These are phyloP conservation scores for Ferdinandea cuprea DNA, from an alignment of 2,888 invertebrate genomes.

Conservation along the genomic window DNA sequence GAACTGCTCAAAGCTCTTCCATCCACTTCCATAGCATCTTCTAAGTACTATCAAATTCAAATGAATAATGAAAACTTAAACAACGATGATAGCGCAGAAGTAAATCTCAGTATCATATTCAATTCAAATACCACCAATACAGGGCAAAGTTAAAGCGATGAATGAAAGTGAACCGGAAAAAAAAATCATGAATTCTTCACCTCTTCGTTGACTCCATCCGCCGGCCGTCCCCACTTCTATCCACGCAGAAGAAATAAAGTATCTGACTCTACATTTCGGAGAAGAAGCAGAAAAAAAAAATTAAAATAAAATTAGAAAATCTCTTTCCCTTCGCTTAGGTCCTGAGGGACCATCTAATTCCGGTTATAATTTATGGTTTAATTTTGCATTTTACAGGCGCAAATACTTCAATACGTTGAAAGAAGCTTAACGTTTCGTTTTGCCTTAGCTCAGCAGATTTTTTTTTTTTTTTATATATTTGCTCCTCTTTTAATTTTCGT, in stretches of 20 bases:
- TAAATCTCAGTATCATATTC: no score
- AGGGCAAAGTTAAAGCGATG: not conserved
- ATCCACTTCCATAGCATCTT: no score
- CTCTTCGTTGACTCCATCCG: no score
- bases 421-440: slow-evolving; percentile 48
- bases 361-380: slow-evolving; percentile 71
- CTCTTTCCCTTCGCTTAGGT: slow-evolving; percentile 32
- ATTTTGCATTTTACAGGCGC: slow-evolving; percentile 63
- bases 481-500: slow-evolving; percentile 21
- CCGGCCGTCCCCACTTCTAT: no score
- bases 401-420: slow-evolving; percentile 60
- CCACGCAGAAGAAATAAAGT: not conserved
- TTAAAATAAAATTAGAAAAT: slow-evolving; percentile 28
- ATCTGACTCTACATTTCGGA: slow-evolving; percentile 3
- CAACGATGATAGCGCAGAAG: no score
- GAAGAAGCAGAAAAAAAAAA: no score
- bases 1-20: no score
- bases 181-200: no score
- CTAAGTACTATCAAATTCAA: no score
- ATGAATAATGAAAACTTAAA: no score
- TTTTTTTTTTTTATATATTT: slow-evolving; percentile 16
- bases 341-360: slow-evolving; percentile 63
- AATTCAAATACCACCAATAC: not conserved
- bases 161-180: no score
- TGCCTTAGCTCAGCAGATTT: slow-evolving; percentile 4